These are phyloP conservation scores for Pachypeltis micranthus DNA, from an alignment of 1,140 invertebrate genomes.

Conservation along the genomic window DNA sequence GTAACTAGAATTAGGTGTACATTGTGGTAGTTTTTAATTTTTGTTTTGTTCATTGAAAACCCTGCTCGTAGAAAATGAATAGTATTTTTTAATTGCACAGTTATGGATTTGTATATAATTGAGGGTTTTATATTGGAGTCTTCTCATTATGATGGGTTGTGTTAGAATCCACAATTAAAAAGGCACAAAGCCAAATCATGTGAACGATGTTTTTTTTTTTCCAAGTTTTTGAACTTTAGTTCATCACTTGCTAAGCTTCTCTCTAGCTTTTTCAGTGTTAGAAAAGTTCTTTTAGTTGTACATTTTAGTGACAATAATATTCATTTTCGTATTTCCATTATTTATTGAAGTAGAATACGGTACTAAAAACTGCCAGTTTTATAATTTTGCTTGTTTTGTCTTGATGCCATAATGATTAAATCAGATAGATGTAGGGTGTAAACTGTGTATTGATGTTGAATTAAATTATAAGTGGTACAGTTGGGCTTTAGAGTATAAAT, in stretches of 20 bases:
- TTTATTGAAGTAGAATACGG: background rate
- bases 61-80: background rate
- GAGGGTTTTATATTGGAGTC: background rate
- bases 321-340: slow-evolving; percentile 10
- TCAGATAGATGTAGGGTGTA: background rate
- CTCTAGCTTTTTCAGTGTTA: background rate
- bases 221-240: background rate
- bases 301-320: slow-evolving; percentile 20
- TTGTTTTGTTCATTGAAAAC: background rate
- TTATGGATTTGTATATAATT: slow-evolving; percentile 15
- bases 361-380: slow-evolving; percentile 8
- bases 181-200: background rate
- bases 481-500: slow-evolving; percentile 3
- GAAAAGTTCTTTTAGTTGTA: slow-evolving; percentile 8
- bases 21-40: background rate
- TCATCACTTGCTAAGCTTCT: slow-evolving; percentile 1
- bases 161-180: background rate
- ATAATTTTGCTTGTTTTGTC: background rate
- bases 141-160: background rate
- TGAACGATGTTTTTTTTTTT: background rate
- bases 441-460: slow-evolving; percentile 1
- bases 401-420: background rate
- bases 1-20: slow-evolving; percentile 5
- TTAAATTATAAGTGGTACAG: background rate
- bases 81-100: slow-evolving; percentile 6